These are phyloP conservation scores for Odontamblyopus rebecca DNA, from an alignment of 2,797 vertebrate species.

Conservation along the genomic window DNA sequence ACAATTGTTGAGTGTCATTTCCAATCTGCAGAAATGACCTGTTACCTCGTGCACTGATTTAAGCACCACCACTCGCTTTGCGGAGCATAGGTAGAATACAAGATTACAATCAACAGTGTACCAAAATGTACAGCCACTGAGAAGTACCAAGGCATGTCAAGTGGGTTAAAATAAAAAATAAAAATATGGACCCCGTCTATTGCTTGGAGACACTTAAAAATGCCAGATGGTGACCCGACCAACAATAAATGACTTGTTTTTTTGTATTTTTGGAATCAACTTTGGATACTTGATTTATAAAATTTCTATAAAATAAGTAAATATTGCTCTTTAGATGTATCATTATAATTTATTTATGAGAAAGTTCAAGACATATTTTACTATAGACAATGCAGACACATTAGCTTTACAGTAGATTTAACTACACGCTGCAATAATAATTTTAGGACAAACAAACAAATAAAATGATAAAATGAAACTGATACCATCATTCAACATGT, in stretches of 20 bases:
- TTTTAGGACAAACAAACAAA: constrained; percentile 21
- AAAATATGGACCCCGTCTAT: neutral
- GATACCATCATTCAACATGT: constrained; percentile 34
- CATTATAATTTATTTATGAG: constrained; percentile 56
- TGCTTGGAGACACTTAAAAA: constrained; percentile 59
- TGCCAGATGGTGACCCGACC: constrained; percentile 42
- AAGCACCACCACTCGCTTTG: neutral
- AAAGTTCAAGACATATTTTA: constrained; percentile 45
- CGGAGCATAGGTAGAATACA: neutral
- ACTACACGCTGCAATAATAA: constrained; percentile 34
- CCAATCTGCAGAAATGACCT: constrained; percentile 29
- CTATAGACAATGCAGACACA: constrained; percentile 56
- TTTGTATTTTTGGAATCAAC: constrained; percentile 53
- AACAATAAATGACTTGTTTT: constrained; percentile 28
- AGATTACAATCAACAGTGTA: neutral
- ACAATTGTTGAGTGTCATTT: constrained; percentile 45
- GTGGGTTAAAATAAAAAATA: neutral
- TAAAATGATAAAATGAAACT: constrained; percentile 20
- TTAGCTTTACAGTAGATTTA: constrained; percentile 40
- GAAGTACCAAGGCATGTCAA: neutral
- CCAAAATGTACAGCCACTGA: neutral
- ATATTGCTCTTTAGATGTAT: constrained; percentile 20
- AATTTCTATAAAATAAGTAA: neutral
- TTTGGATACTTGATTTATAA: constrained; percentile 27
- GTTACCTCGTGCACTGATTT: constrained; percentile 20